Conservation (phyloP, 2,113 vertebrate genomes). For the Vulpes ferrilata region DNA sequence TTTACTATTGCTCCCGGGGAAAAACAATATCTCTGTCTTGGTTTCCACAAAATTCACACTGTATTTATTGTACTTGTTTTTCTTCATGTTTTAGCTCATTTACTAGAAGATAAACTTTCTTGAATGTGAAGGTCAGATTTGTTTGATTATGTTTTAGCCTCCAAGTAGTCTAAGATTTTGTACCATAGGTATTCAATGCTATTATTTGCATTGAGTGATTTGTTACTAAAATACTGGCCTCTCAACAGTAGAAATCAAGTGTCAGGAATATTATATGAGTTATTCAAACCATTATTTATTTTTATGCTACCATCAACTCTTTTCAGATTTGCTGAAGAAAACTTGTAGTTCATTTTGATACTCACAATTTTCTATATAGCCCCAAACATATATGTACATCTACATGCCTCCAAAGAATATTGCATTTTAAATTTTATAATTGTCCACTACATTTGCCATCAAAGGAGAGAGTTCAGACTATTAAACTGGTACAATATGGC, state of each 20-base stretch:
- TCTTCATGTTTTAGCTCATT: not conserved
- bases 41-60: not conserved
- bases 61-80: not conserved
- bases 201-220: not conserved
- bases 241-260: not conserved
- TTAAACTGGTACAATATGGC: not conserved
- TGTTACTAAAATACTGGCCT: not conserved
- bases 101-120: not conserved
- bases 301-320: not conserved
- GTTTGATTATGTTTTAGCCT: not conserved
- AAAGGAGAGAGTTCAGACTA: not conserved
- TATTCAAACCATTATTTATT: not conserved
- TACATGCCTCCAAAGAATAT: not conserved
- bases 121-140: not conserved
- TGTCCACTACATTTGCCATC: not conserved
- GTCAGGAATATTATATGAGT: not conserved
- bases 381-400: not conserved
- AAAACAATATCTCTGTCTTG: not conserved
- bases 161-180: not conserved
- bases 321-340: not conserved
- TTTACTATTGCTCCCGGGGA: not conserved
- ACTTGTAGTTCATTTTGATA: not conserved
- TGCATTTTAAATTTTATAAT: not conserved
- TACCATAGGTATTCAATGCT: not conserved
- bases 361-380: not conserved